A percentile compares a stretch with the other conserved stretches of the same genome.
Conservation (phyloP, 2,797 vertebrate species). For the Xenops minutus region DNA sequence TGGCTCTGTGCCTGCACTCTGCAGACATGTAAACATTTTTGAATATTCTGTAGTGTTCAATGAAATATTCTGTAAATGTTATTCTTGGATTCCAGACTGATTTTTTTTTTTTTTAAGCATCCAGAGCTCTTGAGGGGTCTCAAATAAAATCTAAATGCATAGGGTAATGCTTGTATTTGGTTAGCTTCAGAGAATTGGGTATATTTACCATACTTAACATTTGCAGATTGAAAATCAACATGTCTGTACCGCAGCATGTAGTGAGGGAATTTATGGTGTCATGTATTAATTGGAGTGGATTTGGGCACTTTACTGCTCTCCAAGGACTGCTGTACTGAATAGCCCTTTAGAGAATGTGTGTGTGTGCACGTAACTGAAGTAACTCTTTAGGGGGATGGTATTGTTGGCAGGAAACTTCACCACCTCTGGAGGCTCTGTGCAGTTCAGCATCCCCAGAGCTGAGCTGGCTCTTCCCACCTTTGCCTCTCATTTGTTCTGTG, state of each 20-base stretch:
- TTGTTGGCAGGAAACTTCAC: not conserved
- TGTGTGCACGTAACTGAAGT: conserved; percentile 7
- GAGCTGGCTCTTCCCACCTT: not conserved
- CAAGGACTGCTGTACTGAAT: conserved; percentile 31
- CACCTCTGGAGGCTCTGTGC: not conserved
- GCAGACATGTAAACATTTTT: conserved; percentile 43
- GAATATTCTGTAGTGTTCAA: conserved; percentile 18
- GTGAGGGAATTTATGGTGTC: conserved; percentile 50
- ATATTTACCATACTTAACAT: conserved; percentile 60
- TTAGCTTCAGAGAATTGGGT: conserved; percentile 58
- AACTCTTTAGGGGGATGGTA: not conserved
- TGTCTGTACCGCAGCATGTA: conserved; percentile 24
- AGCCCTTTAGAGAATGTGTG: not conserved
- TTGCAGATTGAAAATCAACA: conserved; percentile 64
- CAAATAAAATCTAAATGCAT: conserved; percentile 50
- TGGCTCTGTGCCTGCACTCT: conserved; percentile 38
- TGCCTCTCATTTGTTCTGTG: not conserved
- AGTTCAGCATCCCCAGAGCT: not conserved
- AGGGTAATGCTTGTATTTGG: conserved; percentile 56
- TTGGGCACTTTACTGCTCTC: conserved; percentile 53
- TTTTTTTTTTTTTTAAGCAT: conserved; percentile 26
- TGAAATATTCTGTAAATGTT: conserved; percentile 62
- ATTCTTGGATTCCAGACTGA: conserved; percentile 46
- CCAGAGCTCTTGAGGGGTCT: conserved; percentile 49
- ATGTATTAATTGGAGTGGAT: conserved; percentile 61